Base-by-base conservation (phyloP, 1,140 invertebrate genomes). In the Prorops nasuta region DNA sequence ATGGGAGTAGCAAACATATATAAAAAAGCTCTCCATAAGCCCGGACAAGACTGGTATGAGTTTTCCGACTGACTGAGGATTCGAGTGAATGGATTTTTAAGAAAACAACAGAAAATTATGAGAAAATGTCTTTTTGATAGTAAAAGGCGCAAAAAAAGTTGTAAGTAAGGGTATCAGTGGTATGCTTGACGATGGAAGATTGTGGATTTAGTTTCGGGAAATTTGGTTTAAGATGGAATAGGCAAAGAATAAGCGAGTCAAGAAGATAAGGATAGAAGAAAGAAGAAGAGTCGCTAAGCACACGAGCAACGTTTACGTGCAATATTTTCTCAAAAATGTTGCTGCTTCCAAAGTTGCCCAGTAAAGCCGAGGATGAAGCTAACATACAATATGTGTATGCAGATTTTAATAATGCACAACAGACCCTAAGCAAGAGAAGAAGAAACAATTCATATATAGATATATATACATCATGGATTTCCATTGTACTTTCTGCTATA, bases 51-150 rank as follows among this genome's bases (percentile, higher is more conserved):
- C 10, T 36, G 16, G 9, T 18, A 8, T 10, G 10, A 17, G 10
- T 18, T 16, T 9, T 15, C 1, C 4, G 18, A 20, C 4, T 6
- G 10, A 28, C 10, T 28, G 17, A 12, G 4, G 3, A 37, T 16
- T 9, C 7, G 7, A 1, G 17, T 38, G 17, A 38, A 32, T 20
- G 46, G 51, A 24, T 22, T 49, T 60, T 53, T 60, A 22, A 44
- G 49, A 56, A 55, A 10, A 28, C 44, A 9, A 22, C 38, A 43
- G 39, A 56, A 53, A 56, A 14, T 21, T 19, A 54, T 36, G 36
- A 61, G 52, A 58, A 62, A 62, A 62, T 60, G 59, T 60, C 59
- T 62, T 62, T 62, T 62, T 57, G 40, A 51, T 4, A 14, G 38
- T 8, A 58, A 62, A 62, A 62, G 44, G 54, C 58, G 20, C 49